A percentile compares a stretch with the other conserved stretches of the same genome.
Conservation (phyloP, 1,140 invertebrate species). For the Papilio helenus region DNA sequence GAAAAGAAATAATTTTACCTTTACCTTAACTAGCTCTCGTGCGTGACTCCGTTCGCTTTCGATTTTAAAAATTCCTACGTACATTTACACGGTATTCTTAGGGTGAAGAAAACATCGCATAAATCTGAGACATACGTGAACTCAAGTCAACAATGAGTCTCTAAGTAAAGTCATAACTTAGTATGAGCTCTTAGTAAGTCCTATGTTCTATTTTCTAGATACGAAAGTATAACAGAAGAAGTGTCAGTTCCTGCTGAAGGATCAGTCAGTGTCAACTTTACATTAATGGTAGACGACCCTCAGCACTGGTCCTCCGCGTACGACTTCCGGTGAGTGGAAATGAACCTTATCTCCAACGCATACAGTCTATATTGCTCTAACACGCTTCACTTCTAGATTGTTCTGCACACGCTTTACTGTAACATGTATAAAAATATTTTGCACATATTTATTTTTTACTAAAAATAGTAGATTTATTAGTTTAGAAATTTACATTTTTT, state of each 20-base stretch:
- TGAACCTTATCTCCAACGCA: not conserved
- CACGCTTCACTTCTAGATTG: not conserved
- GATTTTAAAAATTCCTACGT: too few relatives aligned
- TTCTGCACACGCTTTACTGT: not conserved
- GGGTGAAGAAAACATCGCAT: too few relatives aligned
- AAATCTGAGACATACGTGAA: too few relatives aligned
- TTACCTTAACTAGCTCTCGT: too few relatives aligned
- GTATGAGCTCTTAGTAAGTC: too few relatives aligned
- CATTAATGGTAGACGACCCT: conserved; percentile 89
- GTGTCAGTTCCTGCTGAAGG: conserved; percentile 86
- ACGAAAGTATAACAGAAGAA: conserved; percentile 85
- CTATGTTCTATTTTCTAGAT: conserved; percentile 79
- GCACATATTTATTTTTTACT: too few relatives aligned
- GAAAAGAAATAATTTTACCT: too few relatives aligned
- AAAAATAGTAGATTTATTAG: too few relatives aligned
- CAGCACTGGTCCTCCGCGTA: conserved; percentile 90
- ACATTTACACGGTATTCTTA: too few relatives aligned
- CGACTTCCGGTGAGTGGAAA: conserved; percentile 85
- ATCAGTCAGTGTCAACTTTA: conserved; percentile 89
- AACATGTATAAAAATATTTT: not conserved
- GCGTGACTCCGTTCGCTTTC: too few relatives aligned
- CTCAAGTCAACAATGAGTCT: too few relatives aligned
- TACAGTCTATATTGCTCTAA: conserved; percentile 24
- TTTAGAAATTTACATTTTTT: not conserved
- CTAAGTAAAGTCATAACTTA: too few relatives aligned